phyloP scores from a whole-genome alignment of 2,797 vertebrate species.

The Antrozous pallidus region DNA sequence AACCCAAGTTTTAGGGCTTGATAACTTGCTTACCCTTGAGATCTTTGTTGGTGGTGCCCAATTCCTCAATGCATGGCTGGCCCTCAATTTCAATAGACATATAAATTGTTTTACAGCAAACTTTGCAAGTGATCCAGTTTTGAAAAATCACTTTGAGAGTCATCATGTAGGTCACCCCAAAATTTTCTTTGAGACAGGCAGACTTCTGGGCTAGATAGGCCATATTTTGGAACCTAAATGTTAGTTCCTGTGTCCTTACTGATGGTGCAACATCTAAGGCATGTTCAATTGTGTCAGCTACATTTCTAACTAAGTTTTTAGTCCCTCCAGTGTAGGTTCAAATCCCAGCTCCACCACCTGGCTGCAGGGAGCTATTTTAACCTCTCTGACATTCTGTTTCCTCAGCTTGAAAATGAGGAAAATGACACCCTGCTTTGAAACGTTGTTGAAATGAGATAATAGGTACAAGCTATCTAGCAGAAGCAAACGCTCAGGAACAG shows the following conservation, averaged over 20 bases:
- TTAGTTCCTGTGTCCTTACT: background rate
- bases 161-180: background rate
- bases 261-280: background rate
- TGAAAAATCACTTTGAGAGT: background rate
- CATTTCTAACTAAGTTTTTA: background rate
- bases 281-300: background rate
- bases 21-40: background rate
- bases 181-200: conserved; percentile 5
- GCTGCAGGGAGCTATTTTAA: background rate
- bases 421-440: background rate
- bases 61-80: background rate
- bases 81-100: background rate
- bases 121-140: conserved; percentile 7
- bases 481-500: background rate
- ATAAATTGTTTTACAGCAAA: conserved; percentile 35
- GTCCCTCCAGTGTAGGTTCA: background rate
- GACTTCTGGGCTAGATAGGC: background rate
- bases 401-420: background rate
- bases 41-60: background rate
- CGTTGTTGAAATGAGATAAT: background rate
- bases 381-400: background rate
- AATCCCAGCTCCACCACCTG: background rate
- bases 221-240: background rate
- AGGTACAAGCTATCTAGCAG: background rate
- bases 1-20: background rate